These are phyloP conservation scores for Syrphus vitripennis DNA, from an alignment of 2,888 invertebrate species.

Conservation along the genomic window DNA sequence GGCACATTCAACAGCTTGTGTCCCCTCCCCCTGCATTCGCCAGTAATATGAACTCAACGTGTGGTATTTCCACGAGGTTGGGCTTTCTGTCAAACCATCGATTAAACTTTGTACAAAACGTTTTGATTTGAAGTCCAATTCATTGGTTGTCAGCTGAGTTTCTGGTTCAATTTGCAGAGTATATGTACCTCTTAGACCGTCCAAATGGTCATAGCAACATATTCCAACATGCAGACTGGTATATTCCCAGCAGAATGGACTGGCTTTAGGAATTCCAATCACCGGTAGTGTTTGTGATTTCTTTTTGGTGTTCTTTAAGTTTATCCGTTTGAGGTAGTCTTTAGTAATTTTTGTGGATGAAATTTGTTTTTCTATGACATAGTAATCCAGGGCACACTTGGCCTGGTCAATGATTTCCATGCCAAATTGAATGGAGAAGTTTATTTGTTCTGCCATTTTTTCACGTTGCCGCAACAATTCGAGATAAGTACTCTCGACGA, in stretches of 20 bases:
- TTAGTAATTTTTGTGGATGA: slow-evolving; percentile 76
- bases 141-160: slow-evolving; percentile 74
- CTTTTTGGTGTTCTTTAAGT: slow-evolving; percentile 75
- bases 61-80: slow-evolving; percentile 79
- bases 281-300: slow-evolving; percentile 49
- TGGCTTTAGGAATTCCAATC: slow-evolving; percentile 38
- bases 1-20: slow-evolving; percentile 79
- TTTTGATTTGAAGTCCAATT: slow-evolving; percentile 69
- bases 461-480: slow-evolving; percentile 77
- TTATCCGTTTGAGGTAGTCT: slow-evolving; percentile 77
- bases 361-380: slow-evolving; percentile 76
- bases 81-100: slow-evolving; percentile 75
- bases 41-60: slow-evolving; percentile 79
- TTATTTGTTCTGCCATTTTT: slow-evolving; percentile 78
- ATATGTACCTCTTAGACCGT: slow-evolving; percentile 74
- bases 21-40: slow-evolving; percentile 79
- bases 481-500: slow-evolving; percentile 77
- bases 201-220: slow-evolving; percentile 77
- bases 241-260: slow-evolving; percentile 75
- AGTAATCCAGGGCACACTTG: slow-evolving; percentile 78
- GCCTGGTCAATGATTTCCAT: slow-evolving; percentile 79
- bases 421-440: slow-evolving; percentile 78
- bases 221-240: slow-evolving; percentile 73
- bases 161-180: slow-evolving; percentile 77
- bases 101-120: slow-evolving; percentile 63